Percentiles rank a stretch among this genome's conserved stretches.
Conservation (phyloP, 2,888 invertebrate genomes). For the Lasioglossum vierecki region DNA sequence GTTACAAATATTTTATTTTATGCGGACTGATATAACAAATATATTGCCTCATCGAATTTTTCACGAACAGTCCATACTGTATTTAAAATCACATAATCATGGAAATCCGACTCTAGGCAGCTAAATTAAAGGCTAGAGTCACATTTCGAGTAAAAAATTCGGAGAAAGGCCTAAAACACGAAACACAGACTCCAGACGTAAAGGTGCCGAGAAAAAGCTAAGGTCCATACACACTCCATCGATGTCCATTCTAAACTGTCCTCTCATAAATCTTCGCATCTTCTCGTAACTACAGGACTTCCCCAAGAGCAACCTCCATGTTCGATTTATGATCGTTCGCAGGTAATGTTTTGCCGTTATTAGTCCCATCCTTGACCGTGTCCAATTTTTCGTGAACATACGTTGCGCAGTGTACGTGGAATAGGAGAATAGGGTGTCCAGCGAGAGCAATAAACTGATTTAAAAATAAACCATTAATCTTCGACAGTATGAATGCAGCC, state of each 20-base stretch:
- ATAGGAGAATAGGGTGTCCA: not conserved
- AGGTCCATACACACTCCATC: not conserved
- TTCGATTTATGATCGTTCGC: not conserved
- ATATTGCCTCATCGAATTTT: not conserved
- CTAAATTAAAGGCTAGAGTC: too few relatives aligned
- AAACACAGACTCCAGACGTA: too few relatives aligned
- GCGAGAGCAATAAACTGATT: not conserved
- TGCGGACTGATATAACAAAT: too few relatives aligned
- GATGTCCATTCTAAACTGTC: not conserved
- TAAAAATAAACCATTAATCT: conserved; percentile 12
- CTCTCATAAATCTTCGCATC: not conserved
- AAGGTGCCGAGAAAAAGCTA: not conserved
- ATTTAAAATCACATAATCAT: too few relatives aligned
- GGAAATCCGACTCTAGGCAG: not conserved
- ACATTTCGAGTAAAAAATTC: too few relatives aligned
- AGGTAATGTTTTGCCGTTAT: not conserved
- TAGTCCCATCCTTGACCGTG: not conserved
- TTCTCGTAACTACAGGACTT: not conserved
- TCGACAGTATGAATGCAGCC: not conserved
- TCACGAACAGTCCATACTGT: not conserved
- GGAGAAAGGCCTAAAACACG: too few relatives aligned
- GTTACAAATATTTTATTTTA: not conserved
- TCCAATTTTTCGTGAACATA: not conserved
- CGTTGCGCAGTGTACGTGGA: not conserved
- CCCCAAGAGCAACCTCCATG: not conserved